Evolutionary conservation across 2,113 vertebrate genomes (phyloP).

Genomic region (Vanacampus margaritifer): DNA sequence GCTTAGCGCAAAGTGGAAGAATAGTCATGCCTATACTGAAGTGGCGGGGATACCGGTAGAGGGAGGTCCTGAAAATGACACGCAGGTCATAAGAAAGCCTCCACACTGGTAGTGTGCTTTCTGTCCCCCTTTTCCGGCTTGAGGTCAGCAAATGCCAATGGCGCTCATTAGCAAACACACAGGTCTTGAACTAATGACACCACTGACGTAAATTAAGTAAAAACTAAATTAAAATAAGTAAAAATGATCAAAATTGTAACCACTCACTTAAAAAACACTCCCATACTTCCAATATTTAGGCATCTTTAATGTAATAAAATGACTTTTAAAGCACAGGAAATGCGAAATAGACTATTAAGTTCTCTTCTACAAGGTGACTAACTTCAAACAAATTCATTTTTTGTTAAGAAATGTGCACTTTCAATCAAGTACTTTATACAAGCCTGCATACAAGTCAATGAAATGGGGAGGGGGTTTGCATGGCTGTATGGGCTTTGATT

Average conservation of each 20-base stretch:
- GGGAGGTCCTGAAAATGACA: neutral
- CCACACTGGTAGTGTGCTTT: neutral
- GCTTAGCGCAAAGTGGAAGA: neutral
- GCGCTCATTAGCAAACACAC: neutral
- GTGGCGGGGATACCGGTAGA: neutral
- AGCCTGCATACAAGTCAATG: conserved; percentile 1
- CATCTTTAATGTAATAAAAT: neutral
- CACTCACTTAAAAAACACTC: neutral
- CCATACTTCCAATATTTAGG: neutral
- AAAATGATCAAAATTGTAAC: neutral
- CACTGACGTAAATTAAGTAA: neutral
- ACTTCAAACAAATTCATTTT: neutral
- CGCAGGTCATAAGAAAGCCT: neutral
- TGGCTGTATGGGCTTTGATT: neutral
- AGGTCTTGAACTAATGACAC: neutral
- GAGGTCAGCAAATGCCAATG: neutral
- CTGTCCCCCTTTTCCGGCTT: neutral
- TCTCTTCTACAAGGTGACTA: neutral
- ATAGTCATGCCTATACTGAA: neutral
- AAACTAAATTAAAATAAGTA: neutral
- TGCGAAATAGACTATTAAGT: neutral
- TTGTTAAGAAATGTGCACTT: neutral
- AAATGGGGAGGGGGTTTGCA: neutral
- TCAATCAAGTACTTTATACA: neutral
- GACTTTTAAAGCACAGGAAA: neutral